These are phyloP conservation scores for Hydrophis major DNA, from an alignment of 2,797 vertebrate species.

Conservation along the genomic window DNA sequence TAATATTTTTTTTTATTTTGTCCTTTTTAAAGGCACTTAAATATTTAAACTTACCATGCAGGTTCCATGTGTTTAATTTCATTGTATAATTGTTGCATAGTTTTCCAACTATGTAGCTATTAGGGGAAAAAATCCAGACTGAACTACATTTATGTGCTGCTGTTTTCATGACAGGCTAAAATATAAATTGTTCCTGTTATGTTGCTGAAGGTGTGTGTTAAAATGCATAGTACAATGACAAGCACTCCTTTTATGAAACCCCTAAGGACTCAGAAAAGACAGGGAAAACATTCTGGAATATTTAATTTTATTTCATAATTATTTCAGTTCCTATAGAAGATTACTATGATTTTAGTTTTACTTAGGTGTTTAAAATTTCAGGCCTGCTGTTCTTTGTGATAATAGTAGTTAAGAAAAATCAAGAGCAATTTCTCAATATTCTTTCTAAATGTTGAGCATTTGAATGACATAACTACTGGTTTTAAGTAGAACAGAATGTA, in stretches of 20 bases:
- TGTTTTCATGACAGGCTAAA: slow-evolving; percentile 49
- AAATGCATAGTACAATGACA: slow-evolving; percentile 22
- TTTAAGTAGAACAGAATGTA: slow-evolving; percentile 32
- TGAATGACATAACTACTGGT: slow-evolving; percentile 3
- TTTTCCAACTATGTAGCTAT: slow-evolving; percentile 77
- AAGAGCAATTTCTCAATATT: background rate
- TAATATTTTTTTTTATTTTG: slow-evolving; percentile 53
- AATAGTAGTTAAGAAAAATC: background rate
- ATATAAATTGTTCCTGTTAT: slow-evolving; percentile 52
- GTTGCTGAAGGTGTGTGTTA: slow-evolving; percentile 32
- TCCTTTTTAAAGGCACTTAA: slow-evolving; percentile 71
- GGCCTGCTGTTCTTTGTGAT: background rate
- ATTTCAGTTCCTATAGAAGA: background rate
- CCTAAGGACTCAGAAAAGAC: background rate
- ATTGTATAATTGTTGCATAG: slow-evolving; percentile 76
- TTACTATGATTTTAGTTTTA: slow-evolving; percentile 37
- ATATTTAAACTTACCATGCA: slow-evolving; percentile 77
- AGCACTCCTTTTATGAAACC: slow-evolving; percentile 24
- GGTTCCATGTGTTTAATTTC: slow-evolving; percentile 77
- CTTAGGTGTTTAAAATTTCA: slow-evolving; percentile 11
- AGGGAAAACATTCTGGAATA: background rate
- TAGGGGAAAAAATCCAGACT: slow-evolving; percentile 55
- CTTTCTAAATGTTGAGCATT: slow-evolving; percentile 8
- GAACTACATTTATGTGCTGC: slow-evolving; percentile 68
- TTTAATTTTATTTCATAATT: slow-evolving; percentile 11